These are phyloP conservation scores for Thamnaconus septentrionalis DNA, from an alignment of 2,113 vertebrate genomes.

Conservation along the genomic window DNA sequence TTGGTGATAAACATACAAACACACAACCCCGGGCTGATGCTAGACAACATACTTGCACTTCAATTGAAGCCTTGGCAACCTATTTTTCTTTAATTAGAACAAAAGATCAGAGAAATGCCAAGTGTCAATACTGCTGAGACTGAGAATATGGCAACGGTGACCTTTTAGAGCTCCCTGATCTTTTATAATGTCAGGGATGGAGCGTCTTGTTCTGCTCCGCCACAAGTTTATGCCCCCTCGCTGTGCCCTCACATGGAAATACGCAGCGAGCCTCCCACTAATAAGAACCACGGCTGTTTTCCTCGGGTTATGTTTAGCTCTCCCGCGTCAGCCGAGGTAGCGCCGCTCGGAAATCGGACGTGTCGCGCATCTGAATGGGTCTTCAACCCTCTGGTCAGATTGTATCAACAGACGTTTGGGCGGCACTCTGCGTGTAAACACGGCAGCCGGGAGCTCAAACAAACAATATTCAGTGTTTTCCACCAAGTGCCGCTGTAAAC, in stretches of 20 bases:
- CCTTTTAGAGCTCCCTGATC: conserved; percentile 77
- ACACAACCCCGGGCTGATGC: background rate
- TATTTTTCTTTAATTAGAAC: conserved; percentile 77
- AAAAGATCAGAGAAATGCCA: conserved; percentile 82
- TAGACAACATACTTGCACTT: conserved; percentile 22
- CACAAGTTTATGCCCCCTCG: conserved; percentile 42
- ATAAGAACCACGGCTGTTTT: conserved; percentile 10
- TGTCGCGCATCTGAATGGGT: conserved; percentile 43
- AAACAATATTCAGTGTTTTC: conserved; percentile 22
- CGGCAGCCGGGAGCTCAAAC: conserved; percentile 4
- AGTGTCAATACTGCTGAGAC: conserved; percentile 74
- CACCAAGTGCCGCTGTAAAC: conserved; percentile 24
- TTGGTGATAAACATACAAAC: conserved; percentile 16
- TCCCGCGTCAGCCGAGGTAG: conserved; percentile 13
- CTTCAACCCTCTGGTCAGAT: conserved; percentile 29
- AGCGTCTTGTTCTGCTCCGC: conserved; percentile 64
- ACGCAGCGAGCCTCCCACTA: conserved; percentile 46
- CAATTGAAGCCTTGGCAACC: conserved; percentile 62
- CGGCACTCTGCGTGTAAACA: conserved; percentile 24
- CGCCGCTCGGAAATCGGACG: conserved; percentile 5
- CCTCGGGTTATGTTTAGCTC: conserved; percentile 28
- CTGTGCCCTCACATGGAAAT: conserved; percentile 61
- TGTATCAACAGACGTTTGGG: conserved; percentile 23
- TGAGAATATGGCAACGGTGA: conserved; percentile 73
- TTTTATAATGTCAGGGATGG: conserved; percentile 77